These are phyloP conservation scores for Chloropsis hardwickii DNA, from an alignment of 2,113 vertebrate species.

Conservation along the genomic window DNA sequence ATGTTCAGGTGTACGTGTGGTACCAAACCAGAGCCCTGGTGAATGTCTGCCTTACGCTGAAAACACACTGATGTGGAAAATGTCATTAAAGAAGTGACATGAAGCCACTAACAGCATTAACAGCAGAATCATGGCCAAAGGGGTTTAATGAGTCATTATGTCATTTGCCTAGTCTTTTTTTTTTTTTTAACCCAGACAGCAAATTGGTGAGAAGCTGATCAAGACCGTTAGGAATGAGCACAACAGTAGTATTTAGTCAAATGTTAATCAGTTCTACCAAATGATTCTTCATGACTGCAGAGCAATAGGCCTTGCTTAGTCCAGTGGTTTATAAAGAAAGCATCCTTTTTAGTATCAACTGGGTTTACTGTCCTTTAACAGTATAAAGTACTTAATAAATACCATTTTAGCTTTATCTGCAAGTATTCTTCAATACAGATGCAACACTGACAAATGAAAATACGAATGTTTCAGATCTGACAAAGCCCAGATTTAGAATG, in stretches of 20 bases:
- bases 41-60: constrained; percentile 47
- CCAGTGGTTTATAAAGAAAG: background rate
- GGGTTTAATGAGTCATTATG: constrained; percentile 59
- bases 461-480: background rate
- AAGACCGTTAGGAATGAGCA: background rate
- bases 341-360: background rate
- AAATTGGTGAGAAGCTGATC: background rate
- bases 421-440: background rate
- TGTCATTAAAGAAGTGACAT: constrained; percentile 60
- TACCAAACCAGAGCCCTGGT: constrained; percentile 33
- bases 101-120: constrained; percentile 1
- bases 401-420: background rate
- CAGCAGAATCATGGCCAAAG: constrained; percentile 39
- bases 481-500: background rate
- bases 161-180: constrained; percentile 10
- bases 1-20: constrained; percentile 19
- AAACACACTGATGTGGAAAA: constrained; percentile 67
- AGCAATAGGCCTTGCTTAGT: background rate
- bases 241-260: background rate
- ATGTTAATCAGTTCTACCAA: background rate
- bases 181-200: background rate
- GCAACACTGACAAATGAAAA: background rate
- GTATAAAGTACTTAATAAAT: background rate
- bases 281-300: background rate
- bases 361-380: background rate